Base-by-base conservation (phyloP, 2,113 vertebrate species). In the Corydoras maculifer region DNA sequence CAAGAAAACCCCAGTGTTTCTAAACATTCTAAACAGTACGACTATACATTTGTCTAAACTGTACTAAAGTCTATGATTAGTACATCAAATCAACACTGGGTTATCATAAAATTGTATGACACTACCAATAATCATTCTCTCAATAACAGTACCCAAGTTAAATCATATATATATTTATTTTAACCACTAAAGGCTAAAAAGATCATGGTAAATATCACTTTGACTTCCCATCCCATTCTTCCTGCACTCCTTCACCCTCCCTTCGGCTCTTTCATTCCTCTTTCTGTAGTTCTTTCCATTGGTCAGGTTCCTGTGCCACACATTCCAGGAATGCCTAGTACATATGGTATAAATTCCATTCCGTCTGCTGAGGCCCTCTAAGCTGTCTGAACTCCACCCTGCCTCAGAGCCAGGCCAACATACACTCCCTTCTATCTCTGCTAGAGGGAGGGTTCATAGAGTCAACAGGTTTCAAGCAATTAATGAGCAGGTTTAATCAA, bases 261-360 rank as follows among this genome's bases (percentile, higher is more conserved):
- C 72, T 72, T 73, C 74, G 18, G 18, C 18, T 25, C 18, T 25
- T 25, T 25, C 11, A 58, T 73, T 83, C 72, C 51, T 11, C 32
- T 79, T 74, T 75, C 73, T 68, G 68, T 35, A 65, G 73, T 55
- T 85, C 85, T 86, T 89, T 87, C 87, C 83, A 82, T 85, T 81
- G 87, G 85, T 90, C 85, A 85, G 86, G 86, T 88, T 83, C 84
- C 80, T 85, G 91, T 91, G 91, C 92, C 84, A 79, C 87, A 87
- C 94, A 97, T 98, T 97, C 94, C 90, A 86, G 77, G 85, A 86
- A 93, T 94, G 91, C 91, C 90, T 92, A 89, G 91, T 94, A 92
- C 96, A 96, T 95, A 93, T 96, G 94, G 92, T 94, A 90, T 88
- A 92, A 93, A 97, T 98, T 97, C 94, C 94, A 89, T 87, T 82